These are phyloP conservation scores for Ypsolopha sequella DNA, from an alignment of 2,888 invertebrate genomes.

Conservation along the genomic window DNA sequence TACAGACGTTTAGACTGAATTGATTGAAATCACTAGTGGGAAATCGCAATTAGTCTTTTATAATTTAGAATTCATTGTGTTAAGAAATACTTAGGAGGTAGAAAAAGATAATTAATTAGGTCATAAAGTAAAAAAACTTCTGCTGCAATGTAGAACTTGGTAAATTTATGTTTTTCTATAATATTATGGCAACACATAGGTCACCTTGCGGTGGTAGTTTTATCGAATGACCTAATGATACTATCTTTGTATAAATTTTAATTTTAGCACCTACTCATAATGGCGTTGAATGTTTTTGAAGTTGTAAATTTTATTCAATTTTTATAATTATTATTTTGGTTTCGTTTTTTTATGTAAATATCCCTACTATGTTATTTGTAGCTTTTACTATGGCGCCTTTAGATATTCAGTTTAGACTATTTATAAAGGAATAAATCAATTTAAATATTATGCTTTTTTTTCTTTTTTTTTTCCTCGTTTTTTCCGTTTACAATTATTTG, in stretches of 20 bases:
- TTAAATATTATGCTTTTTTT: slow-evolving; percentile 36
- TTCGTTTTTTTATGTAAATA: slow-evolving; percentile 57
- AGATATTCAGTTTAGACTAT: slow-evolving; percentile 62
- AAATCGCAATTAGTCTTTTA: slow-evolving; percentile 15
- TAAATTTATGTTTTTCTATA: too few species aligned
- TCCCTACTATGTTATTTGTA: slow-evolving; percentile 49
- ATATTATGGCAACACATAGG: too few species aligned
- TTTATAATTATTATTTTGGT: slow-evolving; percentile 32
- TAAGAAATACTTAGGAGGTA: too few species aligned
- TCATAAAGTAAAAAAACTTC: too few species aligned
- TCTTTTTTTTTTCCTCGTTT: slow-evolving; percentile 26
- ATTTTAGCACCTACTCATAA: slow-evolving; percentile 11
- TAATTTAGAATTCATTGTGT: slow-evolving; percentile 7
- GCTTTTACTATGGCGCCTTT: slow-evolving; percentile 37
- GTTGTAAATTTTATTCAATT: slow-evolving; percentile 58
- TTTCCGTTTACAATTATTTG: slow-evolving; percentile 9
- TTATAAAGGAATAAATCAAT: slow-evolving; percentile 62
- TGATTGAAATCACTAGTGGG: slow-evolving; percentile 26
- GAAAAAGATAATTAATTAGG: too few species aligned
- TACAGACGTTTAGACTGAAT: slow-evolving; percentile 32
- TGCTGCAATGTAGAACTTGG: too few species aligned
- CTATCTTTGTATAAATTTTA: slow-evolving; percentile 10
- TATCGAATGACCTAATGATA: too few species aligned
- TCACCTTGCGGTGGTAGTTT: too few species aligned
- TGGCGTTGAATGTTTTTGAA: slow-evolving; percentile 35